Base-by-base conservation (phyloP, 2,797 vertebrate species). In the Cygnus olor region DNA sequence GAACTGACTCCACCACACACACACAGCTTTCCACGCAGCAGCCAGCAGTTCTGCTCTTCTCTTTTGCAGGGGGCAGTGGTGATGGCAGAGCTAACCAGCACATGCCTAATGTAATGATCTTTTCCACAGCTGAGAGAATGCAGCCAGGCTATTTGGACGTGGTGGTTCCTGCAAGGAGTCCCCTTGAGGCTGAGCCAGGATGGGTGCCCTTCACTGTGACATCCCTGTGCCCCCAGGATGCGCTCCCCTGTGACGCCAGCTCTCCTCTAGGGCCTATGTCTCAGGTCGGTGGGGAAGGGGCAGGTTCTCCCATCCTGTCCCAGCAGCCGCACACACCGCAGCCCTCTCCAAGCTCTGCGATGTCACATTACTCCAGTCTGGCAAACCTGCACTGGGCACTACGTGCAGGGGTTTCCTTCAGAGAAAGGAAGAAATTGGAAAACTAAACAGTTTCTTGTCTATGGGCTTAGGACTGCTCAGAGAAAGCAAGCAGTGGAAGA, bases 321-420 rank as follows among this genome's bases (percentile, higher is more conserved):
- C 47, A 78, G 42, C 85, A 89, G 56, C 76, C 83, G 64, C n/a
- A 27, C 53, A n/a, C 0, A 1, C 27, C 19, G 27, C 3, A 0
- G 25, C 47, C 28, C 24, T 53, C 58, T 65, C 49, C 38, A 44
- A 54, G 45, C 42, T 72, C 54, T 45, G 7, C 3, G 76, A 15
- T 1, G 5, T 47, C 24, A 25, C 1, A 0, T 4, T 66, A 64
- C 70, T 34, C 42, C 16, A n/a, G 14, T 1, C 54, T 80, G 65
- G 24, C 16, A 85, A 16, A 56, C 17, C 36, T 42, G 20, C 38
- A 2, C 5, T 25, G 38, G 16, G 30, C 54, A n/a, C 21, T 57
- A 32, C 19, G 63, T 40, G 66, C 71, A 88, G 30, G 20, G 24
- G 12, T 34, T 56, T 2, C 1, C 45, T 19, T 25, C 1, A 2